These are phyloP conservation scores for Polydesmus complanatus DNA, from an alignment of 2,888 invertebrate genomes.

Conservation along the genomic window DNA sequence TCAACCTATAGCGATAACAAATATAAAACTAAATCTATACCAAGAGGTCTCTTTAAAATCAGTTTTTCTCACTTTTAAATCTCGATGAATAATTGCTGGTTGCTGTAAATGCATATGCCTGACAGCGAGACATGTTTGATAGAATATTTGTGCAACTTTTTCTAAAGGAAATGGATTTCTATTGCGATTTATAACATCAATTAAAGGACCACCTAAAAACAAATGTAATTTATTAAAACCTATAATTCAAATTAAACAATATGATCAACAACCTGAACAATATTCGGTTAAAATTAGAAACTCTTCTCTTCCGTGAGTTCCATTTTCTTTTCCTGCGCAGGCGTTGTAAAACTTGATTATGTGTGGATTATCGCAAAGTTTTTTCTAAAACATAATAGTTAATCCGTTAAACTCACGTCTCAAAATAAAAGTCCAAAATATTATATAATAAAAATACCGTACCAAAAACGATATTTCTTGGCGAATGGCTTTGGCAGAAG, in stretches of 20 bases:
- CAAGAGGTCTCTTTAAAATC: too few relatives aligned
- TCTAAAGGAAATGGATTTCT: constrained; percentile 49
- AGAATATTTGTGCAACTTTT: constrained; percentile 68
- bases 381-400: constrained; percentile 42
- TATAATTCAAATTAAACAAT: background rate
- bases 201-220: constrained; percentile 45
- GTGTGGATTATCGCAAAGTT: constrained; percentile 78
- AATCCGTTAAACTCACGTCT: background rate
- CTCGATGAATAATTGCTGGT: constrained; percentile 86
- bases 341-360: constrained; percentile 76
- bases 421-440: background rate
- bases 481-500: constrained; percentile 21
- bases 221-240: background rate
- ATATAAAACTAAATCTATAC: background rate
- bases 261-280: constrained; percentile 53
- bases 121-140: constrained; percentile 78
- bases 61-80: constrained; percentile 63
- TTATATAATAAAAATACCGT: constrained; percentile 15
- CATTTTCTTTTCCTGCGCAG: constrained; percentile 62
- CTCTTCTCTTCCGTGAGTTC: constrained; percentile 69
- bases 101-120: constrained; percentile 83
- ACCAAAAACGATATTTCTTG: constrained; percentile 23
- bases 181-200: constrained; percentile 40
- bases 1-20: constrained; percentile 45
- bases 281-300: constrained; percentile 84